phyloP scores from a whole-genome alignment of 2,113 vertebrate genomes.

The Micronisus gabar region DNA sequence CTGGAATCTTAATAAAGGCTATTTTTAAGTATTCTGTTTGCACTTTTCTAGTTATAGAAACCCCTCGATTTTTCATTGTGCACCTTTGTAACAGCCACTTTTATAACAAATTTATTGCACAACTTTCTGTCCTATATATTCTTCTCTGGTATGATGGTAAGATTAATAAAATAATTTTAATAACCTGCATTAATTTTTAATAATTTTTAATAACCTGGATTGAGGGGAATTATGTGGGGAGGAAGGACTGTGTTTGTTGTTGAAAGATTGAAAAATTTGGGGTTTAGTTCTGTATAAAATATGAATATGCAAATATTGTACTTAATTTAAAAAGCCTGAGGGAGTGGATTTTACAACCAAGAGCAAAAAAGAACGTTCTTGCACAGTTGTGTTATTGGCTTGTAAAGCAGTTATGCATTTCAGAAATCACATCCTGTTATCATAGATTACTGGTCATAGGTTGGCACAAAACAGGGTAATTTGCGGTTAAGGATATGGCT shows the following conservation, averaged over 20 bases:
- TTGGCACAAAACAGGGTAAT: not conserved
- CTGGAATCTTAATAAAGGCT: not conserved
- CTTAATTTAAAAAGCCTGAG: not conserved
- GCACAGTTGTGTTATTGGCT: not conserved
- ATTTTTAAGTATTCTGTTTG: not conserved
- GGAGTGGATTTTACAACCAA: not conserved
- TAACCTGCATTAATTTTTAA: not conserved
- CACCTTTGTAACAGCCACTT: not conserved
- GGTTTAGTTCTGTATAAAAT: not conserved
- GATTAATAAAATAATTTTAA: not conserved
- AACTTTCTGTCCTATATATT: not conserved
- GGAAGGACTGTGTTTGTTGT: not conserved
- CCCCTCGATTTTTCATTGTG: not conserved
- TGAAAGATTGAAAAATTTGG: not conserved
- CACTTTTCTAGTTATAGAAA: not conserved
- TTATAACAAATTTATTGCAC: not conserved
- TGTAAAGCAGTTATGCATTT: not conserved
- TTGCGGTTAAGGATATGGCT: not conserved
- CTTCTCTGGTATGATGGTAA: not conserved
- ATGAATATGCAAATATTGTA: not conserved
- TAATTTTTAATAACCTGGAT: not conserved
- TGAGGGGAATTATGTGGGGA: not conserved
- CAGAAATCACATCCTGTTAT: not conserved
- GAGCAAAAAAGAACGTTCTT: not conserved
- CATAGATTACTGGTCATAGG: not conserved